Base-by-base conservation (phyloP, 2,888 invertebrate species). In the Marronus borbonicus region DNA sequence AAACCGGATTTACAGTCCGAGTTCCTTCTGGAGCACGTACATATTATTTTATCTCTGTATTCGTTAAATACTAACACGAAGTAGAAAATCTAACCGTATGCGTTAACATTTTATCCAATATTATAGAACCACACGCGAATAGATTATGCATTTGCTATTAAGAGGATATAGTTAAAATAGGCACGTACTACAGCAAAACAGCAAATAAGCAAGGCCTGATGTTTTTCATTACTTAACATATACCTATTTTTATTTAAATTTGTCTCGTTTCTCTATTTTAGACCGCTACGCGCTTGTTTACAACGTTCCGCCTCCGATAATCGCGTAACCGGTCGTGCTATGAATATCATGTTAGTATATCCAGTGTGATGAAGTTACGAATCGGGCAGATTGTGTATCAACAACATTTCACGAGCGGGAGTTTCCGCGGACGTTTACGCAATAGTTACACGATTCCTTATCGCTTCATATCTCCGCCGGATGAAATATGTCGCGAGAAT, bases 311-410 rank as follows among this genome's bases (percentile, higher is more conserved):
- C 24, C 50, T 68, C 50, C 49, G 50, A 28, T 24, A 24, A 49
- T 49, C 66, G 49, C 44, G n/a, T 39, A 66, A 66, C n/a, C 39
- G 14, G 17, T 14, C 49, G 68, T 68, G 68, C 68, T 28, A 12
- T 52, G 68, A 50, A 62, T 66, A 20, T 44, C 12, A 44, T 28
- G 50, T 68, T 50, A 3, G 50, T 24, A 50, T 24, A 49, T 68
- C 24, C 24, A 20, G 17, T 14, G n/a, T 66, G 66, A 66, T 66
- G 66, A 68, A 68, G 68, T 68, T 49, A 68, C 68, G 68, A 68
- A 49, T 68, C 14, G 10, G 68, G 14, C 20, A 49, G 68, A 68
- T 68, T 68, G 28, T 50, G 31, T 68, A 68, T 50, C 68, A 50
- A 50, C 68, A 50, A 50, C 68, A 68, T 3, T 14, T 68, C 14